A percentile compares a stretch with the other conserved stretches of the same genome.
These are phyloP conservation scores for Raja brachyura DNA, from an alignment of 2,113 vertebrate genomes.

Conservation along the genomic window DNA sequence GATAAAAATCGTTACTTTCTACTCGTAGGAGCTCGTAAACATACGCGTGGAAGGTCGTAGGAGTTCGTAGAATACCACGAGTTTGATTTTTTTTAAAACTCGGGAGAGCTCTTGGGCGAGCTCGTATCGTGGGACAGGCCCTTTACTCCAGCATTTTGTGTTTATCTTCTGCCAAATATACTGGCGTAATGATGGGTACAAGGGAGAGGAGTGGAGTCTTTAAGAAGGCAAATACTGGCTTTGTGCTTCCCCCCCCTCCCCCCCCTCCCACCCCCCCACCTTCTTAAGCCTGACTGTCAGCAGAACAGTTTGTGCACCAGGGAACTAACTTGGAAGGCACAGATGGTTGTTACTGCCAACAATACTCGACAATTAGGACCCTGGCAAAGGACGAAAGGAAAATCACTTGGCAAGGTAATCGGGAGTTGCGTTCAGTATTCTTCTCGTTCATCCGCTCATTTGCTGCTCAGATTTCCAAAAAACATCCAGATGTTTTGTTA, in stretches of 20 bases:
- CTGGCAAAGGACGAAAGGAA: constrained; percentile 29
- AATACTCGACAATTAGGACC: constrained; percentile 13
- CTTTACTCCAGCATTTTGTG: no score
- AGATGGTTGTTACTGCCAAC: background rate
- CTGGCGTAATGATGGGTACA: background rate
- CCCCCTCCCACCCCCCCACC: no score
- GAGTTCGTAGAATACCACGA: no score
- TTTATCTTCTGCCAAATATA: background rate
- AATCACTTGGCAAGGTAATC: constrained; percentile 14
- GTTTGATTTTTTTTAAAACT: no score
- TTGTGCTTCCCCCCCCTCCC: background rate
- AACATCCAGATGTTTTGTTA: constrained; percentile 24
- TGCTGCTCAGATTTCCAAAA: background rate
- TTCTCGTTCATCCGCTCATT: background rate
- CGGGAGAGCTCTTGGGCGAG: no score
- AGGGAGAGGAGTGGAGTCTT: background rate
- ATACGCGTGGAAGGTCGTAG: no score
- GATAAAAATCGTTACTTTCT: no score
- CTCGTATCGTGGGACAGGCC: no score
- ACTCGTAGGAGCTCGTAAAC: no score
- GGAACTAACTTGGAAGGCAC: background rate
- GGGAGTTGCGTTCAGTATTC: background rate
- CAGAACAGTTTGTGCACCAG: background rate
- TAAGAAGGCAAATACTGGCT: background rate
- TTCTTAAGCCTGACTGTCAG: background rate